Base-by-base conservation (phyloP, 2,797 vertebrate species). In the Spinibarbus caldwelli region DNA sequence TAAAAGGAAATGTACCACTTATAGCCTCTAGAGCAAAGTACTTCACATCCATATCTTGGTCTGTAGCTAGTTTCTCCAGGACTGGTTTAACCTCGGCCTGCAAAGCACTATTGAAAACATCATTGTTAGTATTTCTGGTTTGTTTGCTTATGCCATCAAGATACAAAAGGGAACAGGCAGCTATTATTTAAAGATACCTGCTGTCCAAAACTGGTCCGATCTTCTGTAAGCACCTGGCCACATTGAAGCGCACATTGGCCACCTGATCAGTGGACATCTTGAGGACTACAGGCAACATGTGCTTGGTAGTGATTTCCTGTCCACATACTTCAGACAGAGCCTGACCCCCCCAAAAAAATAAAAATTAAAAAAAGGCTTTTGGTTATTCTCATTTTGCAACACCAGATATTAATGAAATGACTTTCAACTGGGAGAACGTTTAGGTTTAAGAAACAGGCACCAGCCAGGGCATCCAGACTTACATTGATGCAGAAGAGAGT, bases 181-280 rank as follows among this genome's bases (percentile, higher is more conserved):
- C 43, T 29, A 49, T 67, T 49, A 23, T 67, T 29, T 67, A n/a
- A 4, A 93, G 96, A 68, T 94, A 98, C 97, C 91, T 94, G 88
- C 91, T 95, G 83, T 97, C 96, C 29, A 98, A 92, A 88, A 97
- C 95, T 0, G 96, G 96, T 87, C 97, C 97, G 14, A 97, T 97
- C 93, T 97, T 97, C 93, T 98, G 97, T 66, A 98, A 94, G 29
- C 95, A 96, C 92, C 97, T 97, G 81, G 97, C 97, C 88, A 98
- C 97, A 10, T 98, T 98, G 92, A 98, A 98, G 90, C 97, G 97
- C 17, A 98, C 97, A 12, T 98, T 98, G 80, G 97, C 97, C 91
- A 98, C 97, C 91, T 97, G 97, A 93, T 98, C 97, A 2, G 95
- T 96, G 80, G 97, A 96, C 97, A 98, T 97, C 92, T 97, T 97